Conservation (phyloP, 2,113 vertebrate genomes). For the Nycticorax nycticorax region DNA sequence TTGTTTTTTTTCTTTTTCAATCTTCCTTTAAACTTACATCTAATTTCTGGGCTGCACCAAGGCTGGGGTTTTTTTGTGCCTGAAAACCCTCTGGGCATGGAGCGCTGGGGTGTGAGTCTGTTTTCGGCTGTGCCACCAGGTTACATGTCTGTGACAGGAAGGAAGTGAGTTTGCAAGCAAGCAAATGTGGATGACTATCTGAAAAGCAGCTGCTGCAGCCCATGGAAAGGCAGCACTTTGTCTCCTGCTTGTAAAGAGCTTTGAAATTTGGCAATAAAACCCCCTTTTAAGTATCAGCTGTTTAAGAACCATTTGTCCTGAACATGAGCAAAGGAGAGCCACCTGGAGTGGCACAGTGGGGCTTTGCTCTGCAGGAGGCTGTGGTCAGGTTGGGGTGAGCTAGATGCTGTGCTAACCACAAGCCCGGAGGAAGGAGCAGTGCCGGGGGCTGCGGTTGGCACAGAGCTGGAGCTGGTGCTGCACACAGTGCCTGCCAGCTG, state of each 20-base stretch:
- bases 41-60: not conserved
- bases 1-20: no score
- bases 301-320: constrained; percentile 38
- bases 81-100: not conserved
- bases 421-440: not conserved
- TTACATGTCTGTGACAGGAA: constrained; percentile 34
- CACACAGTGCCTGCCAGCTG: not conserved
- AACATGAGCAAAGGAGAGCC: not conserved
- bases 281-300: constrained; percentile 39
- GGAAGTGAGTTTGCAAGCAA: constrained; percentile 48
- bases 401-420: not conserved
- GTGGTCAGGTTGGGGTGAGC: not conserved
- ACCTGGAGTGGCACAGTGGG: not conserved
- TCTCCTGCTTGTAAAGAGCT: constrained; percentile 67
- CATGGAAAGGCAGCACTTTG: constrained; percentile 3
- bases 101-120: not conserved
- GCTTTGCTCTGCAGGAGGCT: not conserved
- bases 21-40: not conserved
- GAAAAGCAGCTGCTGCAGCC: constrained; percentile 36
- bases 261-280: constrained; percentile 74
- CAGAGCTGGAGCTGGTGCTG: not conserved
- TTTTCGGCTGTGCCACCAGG: constrained; percentile 25
- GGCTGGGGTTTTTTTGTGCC: not conserved
- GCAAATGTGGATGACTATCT: not conserved
- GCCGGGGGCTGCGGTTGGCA: not conserved